These are phyloP conservation scores for Steinernema carpocapsae DNA, from an alignment of 2,888 invertebrate genomes.

Conservation along the genomic window DNA sequence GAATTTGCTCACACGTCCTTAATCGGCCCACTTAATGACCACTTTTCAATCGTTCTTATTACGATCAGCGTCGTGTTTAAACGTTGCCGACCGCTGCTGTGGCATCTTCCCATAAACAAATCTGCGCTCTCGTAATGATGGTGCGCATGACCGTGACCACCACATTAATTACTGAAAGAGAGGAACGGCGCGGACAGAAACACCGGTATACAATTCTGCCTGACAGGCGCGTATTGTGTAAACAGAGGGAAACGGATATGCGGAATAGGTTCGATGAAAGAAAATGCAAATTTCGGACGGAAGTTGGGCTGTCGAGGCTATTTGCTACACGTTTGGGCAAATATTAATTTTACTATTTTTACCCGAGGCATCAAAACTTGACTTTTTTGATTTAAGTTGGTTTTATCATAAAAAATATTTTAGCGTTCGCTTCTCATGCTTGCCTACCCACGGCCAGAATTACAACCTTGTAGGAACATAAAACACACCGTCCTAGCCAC, in stretches of 20 bases:
- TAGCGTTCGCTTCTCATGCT: no score
- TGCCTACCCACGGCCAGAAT: no score
- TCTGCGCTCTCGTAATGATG: not conserved
- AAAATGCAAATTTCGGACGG: constrained; percentile 17
- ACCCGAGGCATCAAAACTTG: no score
- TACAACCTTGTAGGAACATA: no score
- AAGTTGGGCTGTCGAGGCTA: not conserved
- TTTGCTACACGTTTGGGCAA: no score
- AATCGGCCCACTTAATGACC: not conserved
- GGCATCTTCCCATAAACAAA: constrained; percentile 29
- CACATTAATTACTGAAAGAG: constrained; percentile 25
- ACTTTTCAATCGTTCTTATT: not conserved
- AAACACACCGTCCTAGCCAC: no score
- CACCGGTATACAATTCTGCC: not conserved
- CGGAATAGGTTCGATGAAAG: not conserved
- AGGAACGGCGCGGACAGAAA: not conserved
- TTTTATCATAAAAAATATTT: no score
- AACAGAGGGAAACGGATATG: not conserved
- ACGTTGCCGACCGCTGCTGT: constrained; percentile 21
- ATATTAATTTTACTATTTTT: no score
- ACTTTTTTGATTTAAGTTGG: no score
- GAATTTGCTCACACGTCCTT: no score
- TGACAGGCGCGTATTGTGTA: not conserved
- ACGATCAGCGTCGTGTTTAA: not conserved
- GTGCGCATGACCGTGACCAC: constrained; percentile 35